Evolutionary conservation across 2,113 vertebrate genomes (phyloP).

Genomic region (Phylloscopus trochilus): DNA sequence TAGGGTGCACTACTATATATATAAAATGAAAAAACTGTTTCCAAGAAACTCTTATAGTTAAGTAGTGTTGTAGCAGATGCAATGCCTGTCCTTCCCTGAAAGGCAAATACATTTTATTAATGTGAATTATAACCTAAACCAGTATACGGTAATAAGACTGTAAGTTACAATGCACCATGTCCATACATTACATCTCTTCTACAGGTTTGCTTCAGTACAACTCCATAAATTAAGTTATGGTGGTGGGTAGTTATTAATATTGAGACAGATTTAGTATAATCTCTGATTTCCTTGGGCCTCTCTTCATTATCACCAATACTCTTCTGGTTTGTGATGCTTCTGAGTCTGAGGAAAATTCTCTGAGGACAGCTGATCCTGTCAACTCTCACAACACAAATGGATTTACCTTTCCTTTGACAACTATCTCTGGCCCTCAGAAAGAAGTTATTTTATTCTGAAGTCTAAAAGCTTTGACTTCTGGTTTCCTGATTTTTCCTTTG

Average conservation of each 20-base stretch:
- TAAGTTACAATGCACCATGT: background rate
- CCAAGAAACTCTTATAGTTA: background rate
- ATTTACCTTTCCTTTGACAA: constrained; percentile 18
- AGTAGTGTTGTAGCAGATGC: background rate
- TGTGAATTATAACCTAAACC: background rate
- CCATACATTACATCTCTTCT: background rate
- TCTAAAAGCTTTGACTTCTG: constrained; percentile 19
- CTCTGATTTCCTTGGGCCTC: background rate
- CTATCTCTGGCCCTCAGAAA: background rate
- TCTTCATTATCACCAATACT: background rate
- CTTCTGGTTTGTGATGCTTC: background rate
- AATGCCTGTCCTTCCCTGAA: background rate
- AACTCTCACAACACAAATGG: background rate
- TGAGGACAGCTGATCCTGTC: background rate
- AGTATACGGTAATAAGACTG: background rate
- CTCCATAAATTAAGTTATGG: background rate
- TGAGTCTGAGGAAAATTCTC: background rate
- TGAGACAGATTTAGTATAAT: background rate
- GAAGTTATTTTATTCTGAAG: constrained; percentile 17
- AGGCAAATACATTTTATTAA: background rate
- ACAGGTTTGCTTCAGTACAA: background rate
- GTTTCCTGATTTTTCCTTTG: constrained; percentile 29
- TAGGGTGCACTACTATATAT: background rate
- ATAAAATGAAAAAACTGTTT: background rate
- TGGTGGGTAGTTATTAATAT: background rate